Evolutionary conservation across 1,140 invertebrate species (phyloP), one percentile per base, ranked within the genome.

Genomic region (Periplaneta americana): DNA sequence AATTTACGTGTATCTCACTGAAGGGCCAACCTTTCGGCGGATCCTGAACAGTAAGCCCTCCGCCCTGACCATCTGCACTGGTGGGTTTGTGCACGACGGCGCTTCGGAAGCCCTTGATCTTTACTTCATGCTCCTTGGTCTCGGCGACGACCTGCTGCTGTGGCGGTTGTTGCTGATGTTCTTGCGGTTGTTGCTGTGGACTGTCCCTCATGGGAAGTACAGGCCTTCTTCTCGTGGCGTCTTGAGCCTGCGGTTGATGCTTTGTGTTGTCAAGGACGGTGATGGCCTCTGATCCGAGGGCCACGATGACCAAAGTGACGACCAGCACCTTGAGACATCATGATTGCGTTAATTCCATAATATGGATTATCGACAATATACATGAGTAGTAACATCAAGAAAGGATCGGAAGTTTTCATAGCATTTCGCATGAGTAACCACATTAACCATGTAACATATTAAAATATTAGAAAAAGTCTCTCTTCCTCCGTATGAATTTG

Each of bases 1-100:
- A 66, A 66, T 66, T 66, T n/a, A 66, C 48, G 6, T 66, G 4
- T 8, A 78, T n/a, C 34, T 78, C 76, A 28, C 34, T 36, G 76
- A 78, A 78, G 34, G 76, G 76, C 76, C 76, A 78, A 15, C 76
- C 76, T 36, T 78, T 78, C 10, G 76, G 76, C n/a, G 76, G 76
- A 6, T 78, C 76, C 76, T 78, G 76, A 8, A 78, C 76, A 2
- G 76, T 78, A 13, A 78, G 76, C n/a, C 76, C 76, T 22, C 76
- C 76, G 17, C 17, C n/a, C 18, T 34, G 34, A 13, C 34, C 34
- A 22, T 34, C 34, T 28, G 35, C 35, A 6, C 33, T n/a, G 4
- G 22, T 13, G 35, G 76, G 36, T 34, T 34, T 36, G 76, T 28
- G 34, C 34, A 36, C 17, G 5, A 28, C 28, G n/a, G 34, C 33